Percentiles rank a stretch among this genome's conserved stretches.
Conservation (phyloP, 2,888 invertebrate genomes). For the Phengaris alcon region DNA sequence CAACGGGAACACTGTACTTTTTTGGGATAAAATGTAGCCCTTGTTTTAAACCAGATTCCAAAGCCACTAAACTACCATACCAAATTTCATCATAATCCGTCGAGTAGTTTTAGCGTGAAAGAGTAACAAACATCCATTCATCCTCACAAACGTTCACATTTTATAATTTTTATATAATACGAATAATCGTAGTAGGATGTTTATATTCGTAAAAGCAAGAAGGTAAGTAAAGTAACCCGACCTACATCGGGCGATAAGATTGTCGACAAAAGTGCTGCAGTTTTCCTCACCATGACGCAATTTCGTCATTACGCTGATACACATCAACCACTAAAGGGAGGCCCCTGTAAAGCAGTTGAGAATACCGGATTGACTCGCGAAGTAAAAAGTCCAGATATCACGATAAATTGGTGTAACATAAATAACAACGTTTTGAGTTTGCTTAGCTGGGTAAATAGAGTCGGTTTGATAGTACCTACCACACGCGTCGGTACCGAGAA, state of each 20-base stretch:
- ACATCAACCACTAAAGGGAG: slow-evolving; percentile 50
- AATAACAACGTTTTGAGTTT: slow-evolving; percentile 62
- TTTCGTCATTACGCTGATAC: slow-evolving; percentile 62
- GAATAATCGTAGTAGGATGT: background rate
- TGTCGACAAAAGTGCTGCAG: slow-evolving; percentile 52
- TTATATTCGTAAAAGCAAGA: slow-evolving; percentile 49
- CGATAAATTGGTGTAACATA: slow-evolving; percentile 57
- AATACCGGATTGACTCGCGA: slow-evolving; percentile 5
- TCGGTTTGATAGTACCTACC: slow-evolving; percentile 62
- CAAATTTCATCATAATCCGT: no score
- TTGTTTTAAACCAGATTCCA: no score
- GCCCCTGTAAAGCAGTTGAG: slow-evolving; percentile 39
- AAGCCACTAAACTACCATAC: no score
- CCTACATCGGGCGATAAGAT: slow-evolving; percentile 53
- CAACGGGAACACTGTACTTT: no score
- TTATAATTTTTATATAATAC: no score
- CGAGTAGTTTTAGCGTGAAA: no score
- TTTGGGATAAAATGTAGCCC: no score
- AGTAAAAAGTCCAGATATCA: slow-evolving; percentile 30
- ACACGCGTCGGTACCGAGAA: slow-evolving; percentile 67
- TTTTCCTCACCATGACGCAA: slow-evolving; percentile 53
- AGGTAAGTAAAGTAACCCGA: slow-evolving; percentile 62
- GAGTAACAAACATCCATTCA: no score
- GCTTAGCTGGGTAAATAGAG: slow-evolving; percentile 74
- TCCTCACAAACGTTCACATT: no score